Percentiles rank a stretch among this genome's conserved stretches.
These are phyloP conservation scores for Calliphora vicina DNA, from an alignment of 1,140 invertebrate genomes.

Conservation along the genomic window DNA sequence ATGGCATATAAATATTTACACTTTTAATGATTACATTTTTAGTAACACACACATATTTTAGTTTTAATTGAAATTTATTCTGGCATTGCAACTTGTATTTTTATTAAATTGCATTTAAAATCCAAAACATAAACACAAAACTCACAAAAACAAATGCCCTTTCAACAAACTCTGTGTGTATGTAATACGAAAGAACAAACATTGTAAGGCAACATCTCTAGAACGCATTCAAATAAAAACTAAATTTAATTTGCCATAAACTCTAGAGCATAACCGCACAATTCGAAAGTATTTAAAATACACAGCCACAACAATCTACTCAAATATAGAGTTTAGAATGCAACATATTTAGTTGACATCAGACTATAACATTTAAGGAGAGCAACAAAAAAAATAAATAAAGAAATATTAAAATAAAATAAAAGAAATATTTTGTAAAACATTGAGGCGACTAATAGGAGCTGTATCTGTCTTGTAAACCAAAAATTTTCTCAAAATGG, in stretches of 20 bases:
- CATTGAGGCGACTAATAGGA: background rate
- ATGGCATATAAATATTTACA: no score
- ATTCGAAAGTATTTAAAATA: background rate
- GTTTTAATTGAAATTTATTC: no score
- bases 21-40: no score
- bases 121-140: background rate
- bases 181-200: no score
- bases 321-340: background rate
- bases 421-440: background rate
- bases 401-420: background rate
- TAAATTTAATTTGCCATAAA: conserved; percentile 31
- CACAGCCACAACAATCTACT: background rate
- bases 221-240: conserved; percentile 31
- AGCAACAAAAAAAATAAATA: background rate
- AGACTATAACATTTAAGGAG: background rate
- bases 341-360: background rate
- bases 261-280: conserved; percentile 3
- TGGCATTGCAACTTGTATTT: background rate
- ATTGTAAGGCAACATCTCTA: conserved; percentile 16
- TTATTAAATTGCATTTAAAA: background rate
- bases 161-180: no score
- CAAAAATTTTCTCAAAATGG: no score
- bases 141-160: background rate
- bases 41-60: no score
- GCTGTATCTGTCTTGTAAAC: no score